Conservation (phyloP, 2,797 vertebrate species). For the Liparis tanakae region DNA sequence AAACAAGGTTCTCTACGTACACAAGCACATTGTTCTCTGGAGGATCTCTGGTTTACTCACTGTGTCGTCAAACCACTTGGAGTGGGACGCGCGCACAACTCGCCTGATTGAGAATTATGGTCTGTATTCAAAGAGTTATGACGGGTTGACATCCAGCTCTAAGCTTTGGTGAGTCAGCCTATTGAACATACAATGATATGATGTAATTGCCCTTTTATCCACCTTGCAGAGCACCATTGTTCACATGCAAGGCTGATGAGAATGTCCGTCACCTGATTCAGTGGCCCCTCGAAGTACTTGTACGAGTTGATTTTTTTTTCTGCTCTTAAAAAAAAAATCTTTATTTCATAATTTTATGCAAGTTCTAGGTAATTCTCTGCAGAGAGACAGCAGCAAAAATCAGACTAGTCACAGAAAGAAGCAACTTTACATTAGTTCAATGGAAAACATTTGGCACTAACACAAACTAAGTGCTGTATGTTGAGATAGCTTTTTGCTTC, state of each 20-base stretch:
- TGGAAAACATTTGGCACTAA: constrained; percentile 65
- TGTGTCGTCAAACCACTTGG: too few relatives aligned
- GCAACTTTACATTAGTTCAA: constrained; percentile 52
- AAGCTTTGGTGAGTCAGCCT: background rate
- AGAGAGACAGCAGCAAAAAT: constrained; percentile 18
- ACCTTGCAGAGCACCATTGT: background rate
- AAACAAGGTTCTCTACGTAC: too few relatives aligned
- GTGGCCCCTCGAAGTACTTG: constrained; percentile 22
- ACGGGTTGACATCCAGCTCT: background rate
- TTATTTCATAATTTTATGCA: constrained; percentile 27
- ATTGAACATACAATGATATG: background rate
- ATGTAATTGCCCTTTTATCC: background rate
- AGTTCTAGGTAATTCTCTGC: background rate
- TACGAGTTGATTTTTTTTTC: constrained; percentile 6
- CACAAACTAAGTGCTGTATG: constrained; percentile 48
- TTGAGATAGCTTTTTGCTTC: constrained; percentile 33
- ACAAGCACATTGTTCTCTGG: too few relatives aligned
- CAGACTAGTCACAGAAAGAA: constrained; percentile 11
- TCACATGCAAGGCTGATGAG: constrained; percentile 12
- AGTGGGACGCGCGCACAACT: background rate
- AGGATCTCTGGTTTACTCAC: too few relatives aligned
- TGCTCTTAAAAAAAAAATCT: constrained; percentile 12
- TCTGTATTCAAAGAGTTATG: background rate
- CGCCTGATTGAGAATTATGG: background rate
- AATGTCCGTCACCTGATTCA: background rate